A percentile compares a stretch with the other conserved stretches of the same genome.
Evolutionary conservation across 2,797 vertebrate genomes (phyloP).

Genomic region (Monodelphis domestica): DNA sequence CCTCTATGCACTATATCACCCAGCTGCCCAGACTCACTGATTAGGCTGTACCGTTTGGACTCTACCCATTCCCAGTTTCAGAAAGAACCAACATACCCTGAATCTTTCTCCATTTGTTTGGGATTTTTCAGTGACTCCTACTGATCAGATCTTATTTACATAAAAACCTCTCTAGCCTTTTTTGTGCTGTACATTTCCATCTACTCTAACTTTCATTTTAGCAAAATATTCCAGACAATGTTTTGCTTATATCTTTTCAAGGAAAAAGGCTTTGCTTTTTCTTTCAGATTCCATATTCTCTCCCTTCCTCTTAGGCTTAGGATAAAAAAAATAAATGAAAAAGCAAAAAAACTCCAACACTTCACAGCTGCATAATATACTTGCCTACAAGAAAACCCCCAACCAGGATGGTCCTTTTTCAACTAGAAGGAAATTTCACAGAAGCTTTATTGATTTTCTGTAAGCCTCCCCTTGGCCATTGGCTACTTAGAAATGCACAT

Average conservation of each 20-base stretch:
- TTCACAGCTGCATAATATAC: not conserved
- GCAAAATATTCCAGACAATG: not conserved
- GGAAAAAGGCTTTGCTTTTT: not conserved
- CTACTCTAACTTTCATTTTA: not conserved
- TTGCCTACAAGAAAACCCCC: not conserved
- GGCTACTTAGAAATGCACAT: not conserved
- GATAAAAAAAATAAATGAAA: not conserved
- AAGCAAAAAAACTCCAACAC: no score
- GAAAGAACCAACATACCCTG: not conserved
- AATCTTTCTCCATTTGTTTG: not conserved
- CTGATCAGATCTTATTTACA: not conserved
- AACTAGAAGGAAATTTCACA: not conserved
- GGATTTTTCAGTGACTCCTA: not conserved
- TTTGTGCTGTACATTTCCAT: not conserved
- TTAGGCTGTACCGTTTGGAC: not conserved
- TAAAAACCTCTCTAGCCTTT: not conserved
- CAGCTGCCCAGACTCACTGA: not conserved
- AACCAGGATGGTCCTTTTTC: not conserved
- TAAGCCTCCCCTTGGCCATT: not conserved
- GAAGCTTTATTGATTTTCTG: not conserved
- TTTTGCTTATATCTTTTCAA: not conserved
- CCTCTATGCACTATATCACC: not conserved
- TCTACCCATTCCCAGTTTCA: not conserved
- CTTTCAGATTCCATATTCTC: not conserved
- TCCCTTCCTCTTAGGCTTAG: not conserved